Base-by-base conservation (phyloP, 2,797 vertebrate genomes). In the Clangula hyemalis region DNA sequence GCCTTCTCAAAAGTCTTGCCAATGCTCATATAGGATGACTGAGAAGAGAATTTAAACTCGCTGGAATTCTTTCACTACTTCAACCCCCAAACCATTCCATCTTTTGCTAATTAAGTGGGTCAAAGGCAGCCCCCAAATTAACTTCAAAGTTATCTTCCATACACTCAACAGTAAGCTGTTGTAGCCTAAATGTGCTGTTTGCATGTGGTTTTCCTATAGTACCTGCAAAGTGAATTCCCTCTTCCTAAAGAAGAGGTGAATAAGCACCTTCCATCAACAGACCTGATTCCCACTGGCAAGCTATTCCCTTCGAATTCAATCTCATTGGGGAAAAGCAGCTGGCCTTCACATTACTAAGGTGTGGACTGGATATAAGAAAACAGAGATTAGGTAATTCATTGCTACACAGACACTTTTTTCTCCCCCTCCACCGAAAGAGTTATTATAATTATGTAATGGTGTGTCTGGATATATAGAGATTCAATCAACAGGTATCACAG, bases 1-100 rank as follows among this genome's bases (percentile, higher is more conserved):
- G 8, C 30, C 27, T 76, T 30, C 32, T 45, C 32, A n/a, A 68
- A 74, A 53, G 11, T 25, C 25, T 80, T 70, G 16, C 19, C 34
- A 51, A 20, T 0, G 2, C 4, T 87, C 10, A 32, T 4, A 20
- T 0, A 47, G 56, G 24, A 62, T 49, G 64, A 69, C 3, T 0
- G 0, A 87, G 36, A 41, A 24, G 6, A 11, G 4, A 62, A 78
- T 43, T 45, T 65, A 75, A 61, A 30, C n/a, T 21, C 30, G 60
- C 22, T 65, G 0, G 13, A 69, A 62, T 58, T 82, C 34, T 82
- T 89, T 58, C 38, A 70, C 45, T 43, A 12, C 11, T 76, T 81
- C 9, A 87, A 80, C 7, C 19, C 32, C 9, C 4, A 81, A 88
- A 27, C 2, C 19, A 22, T 24, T 39, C 14, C 3, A 27, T 61